Base-by-base conservation (phyloP, 2,888 invertebrate species). In the Ischnura elegans region DNA sequence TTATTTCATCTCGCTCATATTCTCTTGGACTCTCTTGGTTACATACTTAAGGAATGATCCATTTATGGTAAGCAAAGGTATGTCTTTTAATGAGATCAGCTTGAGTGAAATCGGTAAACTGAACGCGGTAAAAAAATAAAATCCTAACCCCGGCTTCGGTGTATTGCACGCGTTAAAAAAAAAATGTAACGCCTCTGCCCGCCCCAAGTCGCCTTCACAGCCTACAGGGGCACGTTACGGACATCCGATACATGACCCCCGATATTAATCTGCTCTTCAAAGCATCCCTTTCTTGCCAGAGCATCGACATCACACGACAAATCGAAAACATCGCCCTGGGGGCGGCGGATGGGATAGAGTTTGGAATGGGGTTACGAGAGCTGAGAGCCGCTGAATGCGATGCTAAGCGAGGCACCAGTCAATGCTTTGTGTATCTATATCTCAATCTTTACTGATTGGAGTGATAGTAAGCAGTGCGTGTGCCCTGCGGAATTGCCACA, bases 221-320 rank as follows among this genome's bases (percentile, higher is more conserved):
- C 36, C 76, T 29, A 36, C 76, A 76, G 10, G 13, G 8, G 25
- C 76, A 13, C n/a, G 29, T n/a, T 13, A 36, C 29, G 36, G 76
- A 76, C 76, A 76, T 76, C 76, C 76, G 76, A 76, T 76, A 76
- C 36, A 76, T 36, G 4, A 5, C 76, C 66, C 61, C 76, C 76
- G 76, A 76, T 76, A 36, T 36, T 36, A 13, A 36, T 76, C 76
- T 25, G 2, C 61, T 8, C 1, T 36, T n/a, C 10, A 36, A 36
- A 16, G 8, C 76, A 29, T 76, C 36, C 36, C 29, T 13, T 29
- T 76, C 76, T 29, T 76, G 76, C 36, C 13, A 36, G 76, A 76
- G 36, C 76, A 76, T 76, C 76, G 76, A 36, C 76, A 76, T 36
- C 76, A 51, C 51, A 51, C 51, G 13, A 8, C 51, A 51, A 13